Conservation (phyloP, 2,113 vertebrate species). For the Silurus asotus region DNA sequence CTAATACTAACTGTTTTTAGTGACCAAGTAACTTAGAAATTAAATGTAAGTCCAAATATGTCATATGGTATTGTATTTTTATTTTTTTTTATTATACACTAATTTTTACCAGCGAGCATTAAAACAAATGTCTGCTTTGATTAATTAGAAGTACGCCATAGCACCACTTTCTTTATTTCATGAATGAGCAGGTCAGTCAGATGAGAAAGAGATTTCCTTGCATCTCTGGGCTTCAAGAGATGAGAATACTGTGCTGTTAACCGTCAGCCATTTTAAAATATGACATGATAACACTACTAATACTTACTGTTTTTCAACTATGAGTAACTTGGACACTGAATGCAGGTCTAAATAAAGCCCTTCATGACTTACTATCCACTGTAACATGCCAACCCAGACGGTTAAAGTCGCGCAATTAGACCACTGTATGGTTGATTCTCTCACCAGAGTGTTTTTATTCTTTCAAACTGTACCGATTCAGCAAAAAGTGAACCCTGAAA, state of each 20-base stretch:
- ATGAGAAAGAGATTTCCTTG: no score
- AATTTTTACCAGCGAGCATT: no score
- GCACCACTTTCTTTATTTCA: no score
- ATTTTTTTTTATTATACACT: no score
- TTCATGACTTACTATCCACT: not conserved
- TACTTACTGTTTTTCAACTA: not conserved
- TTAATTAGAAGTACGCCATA: no score
- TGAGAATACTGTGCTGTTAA: not conserved
- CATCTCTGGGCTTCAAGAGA: no score
- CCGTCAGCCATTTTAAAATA: not conserved
- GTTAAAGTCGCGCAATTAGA: not conserved
- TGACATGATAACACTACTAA: not conserved
- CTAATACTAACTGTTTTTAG: not conserved
- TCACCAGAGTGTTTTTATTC: not conserved
- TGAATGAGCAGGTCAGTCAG: no score
- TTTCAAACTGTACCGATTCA: not conserved
- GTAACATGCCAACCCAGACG: no score
- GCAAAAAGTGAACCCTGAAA: not conserved
- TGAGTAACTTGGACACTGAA: not conserved
- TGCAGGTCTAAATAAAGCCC: not conserved
- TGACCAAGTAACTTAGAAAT: not conserved
- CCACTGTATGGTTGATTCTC: not conserved
- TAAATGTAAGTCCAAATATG: not conserved
- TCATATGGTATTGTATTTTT: no score
- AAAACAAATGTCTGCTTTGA: no score